Base-by-base conservation (phyloP, 2,113 vertebrate species). In the Epinephelus moara region DNA sequence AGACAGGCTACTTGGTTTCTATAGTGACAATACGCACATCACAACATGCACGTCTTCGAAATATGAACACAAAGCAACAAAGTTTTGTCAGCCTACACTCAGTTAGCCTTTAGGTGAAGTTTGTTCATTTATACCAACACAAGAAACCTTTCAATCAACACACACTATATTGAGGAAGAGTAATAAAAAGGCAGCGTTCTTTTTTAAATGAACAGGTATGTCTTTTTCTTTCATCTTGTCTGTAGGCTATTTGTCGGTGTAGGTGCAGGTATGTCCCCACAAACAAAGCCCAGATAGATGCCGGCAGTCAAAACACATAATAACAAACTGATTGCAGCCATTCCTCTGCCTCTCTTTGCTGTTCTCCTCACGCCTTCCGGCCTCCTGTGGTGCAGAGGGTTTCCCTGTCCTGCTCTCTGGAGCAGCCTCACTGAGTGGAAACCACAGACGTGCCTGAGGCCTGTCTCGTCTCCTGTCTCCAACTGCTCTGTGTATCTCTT, bases 391-490 rank as follows among this genome's bases (percentile, higher is more conserved):
- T 62, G 72, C 59, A 23, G 59, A 75, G 60, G 73, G 63, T 75
- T 81, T 84, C 69, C 52, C 33, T 40, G 53, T 60, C 42, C 76
- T 42, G 50, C 19, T 76, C 61, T 76, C 57, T 37, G n/a, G 19
- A 69, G 60, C 45, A 10, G 27, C 17, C 64, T 75, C 9, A 2
- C 73, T 40, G 37, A 75, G 74, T 60, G 11, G 67, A 86, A 81
- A 62, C 40, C 33, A 27, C 49, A 76, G 70, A 79, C n/a, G 52
- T 71, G 85, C 75, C 62, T n/a, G 4, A 60, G 75, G 85, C 66
- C 57, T 60, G 30, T 42, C 21, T 74, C 2, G 12, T 70, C 61
- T 71, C 55, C 40, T 19, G 57, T 70, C 67, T 80, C 56, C 17
- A 19, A 70, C 59, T 55, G 33, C 19, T 69, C 33, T 60, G 61